Percentiles rank a stretch among this genome's conserved stretches.
Conservation (phyloP, 2,888 invertebrate species). For the Horisme vitalbata region DNA sequence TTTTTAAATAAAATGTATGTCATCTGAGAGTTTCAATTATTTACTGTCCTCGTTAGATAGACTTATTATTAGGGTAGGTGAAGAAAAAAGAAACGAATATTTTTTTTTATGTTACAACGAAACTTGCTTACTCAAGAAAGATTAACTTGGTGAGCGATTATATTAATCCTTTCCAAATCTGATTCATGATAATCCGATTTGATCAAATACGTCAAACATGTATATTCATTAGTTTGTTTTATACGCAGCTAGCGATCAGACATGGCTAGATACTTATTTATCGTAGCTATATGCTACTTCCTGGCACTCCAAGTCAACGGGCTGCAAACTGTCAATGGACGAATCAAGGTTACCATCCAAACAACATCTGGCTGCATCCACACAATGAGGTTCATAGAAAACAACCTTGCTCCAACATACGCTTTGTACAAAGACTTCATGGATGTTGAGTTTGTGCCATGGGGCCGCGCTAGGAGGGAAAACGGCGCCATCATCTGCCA, state of each 20-base stretch:
- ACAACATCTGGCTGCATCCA: slow-evolving; percentile 65
- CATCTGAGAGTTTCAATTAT: too few relatives aligned
- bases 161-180: too few relatives aligned
- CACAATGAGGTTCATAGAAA: slow-evolving; percentile 55
- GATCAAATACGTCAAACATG: too few relatives aligned
- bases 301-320: slow-evolving; percentile 30
- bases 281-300: slow-evolving; percentile 28
- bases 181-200: too few relatives aligned
- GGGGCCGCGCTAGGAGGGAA: slow-evolving; percentile 61
- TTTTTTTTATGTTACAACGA: too few relatives aligned
- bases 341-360: slow-evolving; percentile 58
- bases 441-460: slow-evolving; percentile 68
- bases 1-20: too few relatives aligned
- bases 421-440: slow-evolving; percentile 54
- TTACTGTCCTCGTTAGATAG: too few relatives aligned
- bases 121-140: too few relatives aligned
- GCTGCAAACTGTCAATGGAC: slow-evolving; percentile 55
- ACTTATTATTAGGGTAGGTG: too few relatives aligned
- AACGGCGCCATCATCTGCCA: slow-evolving; percentile 55
- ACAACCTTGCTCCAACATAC: slow-evolving; percentile 53
- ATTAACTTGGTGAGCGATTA: too few relatives aligned
- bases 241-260: slow-evolving; percentile 20
- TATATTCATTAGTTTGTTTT: slow-evolving; percentile 31
- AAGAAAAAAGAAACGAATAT: too few relatives aligned
- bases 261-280: slow-evolving; percentile 39